phyloP scores from a whole-genome alignment of 2,888 invertebrate genomes.

The Caenorhabditis sp. region DNA sequence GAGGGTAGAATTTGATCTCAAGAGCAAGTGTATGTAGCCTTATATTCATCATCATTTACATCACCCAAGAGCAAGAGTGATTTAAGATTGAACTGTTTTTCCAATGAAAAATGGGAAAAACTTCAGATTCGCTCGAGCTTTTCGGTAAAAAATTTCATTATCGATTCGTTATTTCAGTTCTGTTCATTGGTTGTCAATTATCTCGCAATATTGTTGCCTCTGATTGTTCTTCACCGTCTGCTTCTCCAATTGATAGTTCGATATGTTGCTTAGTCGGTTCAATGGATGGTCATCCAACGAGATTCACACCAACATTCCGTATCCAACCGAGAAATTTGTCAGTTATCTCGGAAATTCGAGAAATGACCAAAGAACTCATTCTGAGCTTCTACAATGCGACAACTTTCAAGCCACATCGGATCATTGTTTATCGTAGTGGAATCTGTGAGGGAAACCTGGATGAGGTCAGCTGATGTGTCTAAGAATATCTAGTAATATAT shows the following conservation, averaged over 20 bases:
- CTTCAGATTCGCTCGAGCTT: no score
- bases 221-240: slow-evolving; percentile 10
- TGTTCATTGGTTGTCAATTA: slow-evolving; percentile 35
- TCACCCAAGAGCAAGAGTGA: no score
- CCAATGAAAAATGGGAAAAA: no score
- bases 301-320: slow-evolving; percentile 26
- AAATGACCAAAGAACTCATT: slow-evolving; percentile 28
- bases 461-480: slow-evolving; percentile 1
- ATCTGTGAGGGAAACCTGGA: slow-evolving; percentile 6
- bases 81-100: no score
- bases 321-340: slow-evolving; percentile 9
- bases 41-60: no score
- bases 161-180: slow-evolving; percentile 2
- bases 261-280: slow-evolving; percentile 36
- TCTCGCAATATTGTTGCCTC: slow-evolving; percentile 10
- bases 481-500: neutral
- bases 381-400: slow-evolving; percentile 19
- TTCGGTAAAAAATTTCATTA: neutral
- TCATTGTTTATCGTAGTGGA: slow-evolving; percentile 30
- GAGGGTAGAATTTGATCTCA: no score
- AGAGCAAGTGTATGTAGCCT: no score
- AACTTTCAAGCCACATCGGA: slow-evolving; percentile 30
- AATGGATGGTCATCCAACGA: slow-evolving; percentile 31
- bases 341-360: slow-evolving; percentile 15
- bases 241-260: slow-evolving; percentile 9